Evolutionary conservation across 2,113 vertebrate genomes (phyloP).

Genomic region (Aviceda subcristata): DNA sequence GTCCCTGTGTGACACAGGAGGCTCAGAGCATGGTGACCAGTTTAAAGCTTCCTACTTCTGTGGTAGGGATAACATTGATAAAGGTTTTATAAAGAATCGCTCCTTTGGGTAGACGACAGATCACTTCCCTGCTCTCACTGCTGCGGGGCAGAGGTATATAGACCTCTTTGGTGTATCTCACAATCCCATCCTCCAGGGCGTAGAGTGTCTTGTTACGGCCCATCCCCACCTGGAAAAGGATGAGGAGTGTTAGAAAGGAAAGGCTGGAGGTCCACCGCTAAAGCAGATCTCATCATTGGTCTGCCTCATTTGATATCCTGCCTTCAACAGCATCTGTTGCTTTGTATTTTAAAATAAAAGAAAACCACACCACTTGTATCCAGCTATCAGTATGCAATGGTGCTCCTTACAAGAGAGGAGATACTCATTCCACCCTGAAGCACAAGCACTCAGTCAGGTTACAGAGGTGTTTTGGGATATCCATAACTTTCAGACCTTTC

Average conservation of each 20-base stretch:
- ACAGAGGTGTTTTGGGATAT: not conserved
- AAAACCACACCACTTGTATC: not conserved
- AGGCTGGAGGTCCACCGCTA: not conserved
- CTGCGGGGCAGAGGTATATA: conserved; percentile 82
- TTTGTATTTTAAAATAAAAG: not conserved
- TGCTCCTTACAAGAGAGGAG: not conserved
- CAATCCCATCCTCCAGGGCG: conserved; percentile 88
- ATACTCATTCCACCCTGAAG: not conserved
- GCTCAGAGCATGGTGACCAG: conserved; percentile 86
- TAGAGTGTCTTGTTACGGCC: conserved; percentile 88
- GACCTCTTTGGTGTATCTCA: conserved; percentile 92
- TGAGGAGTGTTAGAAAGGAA: not conserved
- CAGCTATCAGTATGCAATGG: not conserved
- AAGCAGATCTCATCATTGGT: not conserved
- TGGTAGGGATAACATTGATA: conserved; percentile 82
- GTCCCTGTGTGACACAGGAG: rapidly evolving
- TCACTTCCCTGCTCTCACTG: conserved; percentile 69
- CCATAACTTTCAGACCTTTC: not conserved
- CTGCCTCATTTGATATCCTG: not conserved
- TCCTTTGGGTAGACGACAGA: conserved; percentile 83
- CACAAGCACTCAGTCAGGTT: not conserved
- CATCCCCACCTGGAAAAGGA: conserved; percentile 83
- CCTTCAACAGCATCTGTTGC: not conserved
- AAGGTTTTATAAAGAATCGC: conserved; percentile 94
- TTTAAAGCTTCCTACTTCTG: conserved; percentile 85